Base-by-base conservation (phyloP, 2,797 vertebrate genomes). In the Streptopelia turtur region DNA sequence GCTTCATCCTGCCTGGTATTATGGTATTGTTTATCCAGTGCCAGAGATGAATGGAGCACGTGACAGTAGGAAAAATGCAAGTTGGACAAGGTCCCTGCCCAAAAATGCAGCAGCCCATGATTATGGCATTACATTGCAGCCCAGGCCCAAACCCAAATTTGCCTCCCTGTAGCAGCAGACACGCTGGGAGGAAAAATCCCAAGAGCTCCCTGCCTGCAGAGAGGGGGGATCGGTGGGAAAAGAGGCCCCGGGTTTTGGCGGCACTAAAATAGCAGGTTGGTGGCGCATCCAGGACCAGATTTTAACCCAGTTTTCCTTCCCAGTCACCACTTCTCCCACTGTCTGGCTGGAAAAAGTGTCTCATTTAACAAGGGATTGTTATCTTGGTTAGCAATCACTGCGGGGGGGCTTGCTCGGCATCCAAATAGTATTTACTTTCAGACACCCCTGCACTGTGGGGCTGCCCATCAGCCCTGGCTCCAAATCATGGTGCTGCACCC, bases 41-140 rank as follows among this genome's bases (percentile, higher is more conserved):
- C 94, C 95, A 94, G 94, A 93, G 93, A 95, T 96, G 95, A 96
- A 96, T 93, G 91, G 94, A 96, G 41, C 96, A 97, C 95, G 89
- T 97, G 96, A 96, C 94, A 49, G 74, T 66, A 93, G 87, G 86
- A 97, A 96, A 96, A 96, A 95, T 95, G 96, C 66, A 74, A 94
- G 90, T 94, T 94, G 96, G 95, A 96, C 71, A 80, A 94, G 64
- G 60, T 94, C 93, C 95, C 91, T 97, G 86, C 95, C 96, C 95
- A 82, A 94, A 95, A 97, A 88, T 68, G 80, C 88, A 56, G 88
- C 95, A 96, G 85, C 68, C 91, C 72, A 66, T 95, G 85, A 96
- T 94, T 97, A 91, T 87, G 95, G 93, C 94, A 91, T 94, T 87
- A 84, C 75, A 79, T 37, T 79, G 91, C 74, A 90, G 53, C 56